These are phyloP conservation scores for Stenichneumon culpator DNA, from an alignment of 2,888 invertebrate species.

Conservation along the genomic window DNA sequence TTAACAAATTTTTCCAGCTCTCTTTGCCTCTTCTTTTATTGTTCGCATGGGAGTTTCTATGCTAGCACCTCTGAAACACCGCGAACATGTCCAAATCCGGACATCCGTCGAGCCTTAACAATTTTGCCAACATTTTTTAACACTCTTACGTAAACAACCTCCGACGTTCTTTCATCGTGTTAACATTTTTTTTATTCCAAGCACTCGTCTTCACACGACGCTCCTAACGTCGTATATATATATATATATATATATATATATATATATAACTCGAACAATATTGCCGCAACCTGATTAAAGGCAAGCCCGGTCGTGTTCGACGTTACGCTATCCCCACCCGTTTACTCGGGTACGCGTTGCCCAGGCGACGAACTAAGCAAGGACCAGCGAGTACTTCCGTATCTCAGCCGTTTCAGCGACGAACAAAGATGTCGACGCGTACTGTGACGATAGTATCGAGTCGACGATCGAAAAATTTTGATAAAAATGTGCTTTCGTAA, in stretches of 20 bases:
- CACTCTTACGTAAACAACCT: too few relatives aligned
- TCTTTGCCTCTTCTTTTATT: neutral
- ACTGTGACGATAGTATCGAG: neutral
- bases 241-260: neutral
- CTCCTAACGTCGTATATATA: neutral
- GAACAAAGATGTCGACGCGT: neutral
- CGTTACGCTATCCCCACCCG: neutral
- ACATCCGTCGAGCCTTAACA: too few relatives aligned
- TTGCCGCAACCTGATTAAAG: conserved; percentile 23
- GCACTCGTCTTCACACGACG: neutral
- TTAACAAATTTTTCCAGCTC: neutral
- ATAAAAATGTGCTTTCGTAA: neutral
- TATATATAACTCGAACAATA: neutral
- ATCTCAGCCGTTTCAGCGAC: neutral
- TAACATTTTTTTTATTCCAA: neutral
- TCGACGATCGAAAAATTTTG: neutral
- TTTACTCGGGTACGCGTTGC: neutral
- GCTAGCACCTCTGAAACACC: too few relatives aligned
- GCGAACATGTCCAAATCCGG: too few relatives aligned
- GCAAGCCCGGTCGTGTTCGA: neutral
- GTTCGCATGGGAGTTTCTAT: too few relatives aligned
- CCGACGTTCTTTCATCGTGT: too few relatives aligned
- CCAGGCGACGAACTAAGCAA: conserved; percentile 24
- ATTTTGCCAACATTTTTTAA: too few relatives aligned
- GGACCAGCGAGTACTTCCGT: neutral